Evolutionary conservation across 1,140 invertebrate genomes (phyloP), one percentile per base, ranked within the genome.

Genomic region (Drosophila ogumai): DNA sequence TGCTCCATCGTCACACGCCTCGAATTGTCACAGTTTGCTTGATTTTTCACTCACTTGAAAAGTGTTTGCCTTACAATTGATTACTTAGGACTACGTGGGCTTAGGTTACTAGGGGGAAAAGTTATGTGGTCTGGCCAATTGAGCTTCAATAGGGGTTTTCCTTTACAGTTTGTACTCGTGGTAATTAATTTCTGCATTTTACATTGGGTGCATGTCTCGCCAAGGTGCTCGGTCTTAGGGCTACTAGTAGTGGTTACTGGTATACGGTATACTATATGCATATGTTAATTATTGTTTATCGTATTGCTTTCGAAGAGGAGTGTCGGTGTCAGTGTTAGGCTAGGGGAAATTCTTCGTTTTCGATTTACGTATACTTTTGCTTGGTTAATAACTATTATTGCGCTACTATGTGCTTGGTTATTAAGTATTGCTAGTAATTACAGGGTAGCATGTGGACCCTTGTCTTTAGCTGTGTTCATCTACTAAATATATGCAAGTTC

Each of bases 101-200:
- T 6, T 78, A 65, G 15, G 5, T 56, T 73, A 73, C 46, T 44
- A 15, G 38, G 32, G 65, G 12, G 46, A 15, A 32, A 38, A 74
- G 50, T 65, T 66, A 49, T 46, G 79, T 66, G 66, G 63, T 52
- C 68, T 81, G 54, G 75, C 80, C 73, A 88, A 88, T 79, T 68
- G 58, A 71, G 63, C 56, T 65, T 58, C 71, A 54, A 56, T 66
- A 38, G 58, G 65, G 43, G 41, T 40, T 64, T 64, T 63, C 44
- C 47, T 67, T 64, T 78, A 79, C 67, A 82, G 50, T 88, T 88
- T 88, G 85, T 88, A 88, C 85, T 88, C 69, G 75, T 90, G 85
- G 85, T 72, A 90, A 81, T 68, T 67, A 85, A 79, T 79, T 90
- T 79, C 80, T 88, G 78, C 85, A 88, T 88, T 88, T 88, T 88